These are phyloP conservation scores for Clarias gariepinus DNA, from an alignment of 2,113 vertebrate genomes.

Conservation along the genomic window DNA sequence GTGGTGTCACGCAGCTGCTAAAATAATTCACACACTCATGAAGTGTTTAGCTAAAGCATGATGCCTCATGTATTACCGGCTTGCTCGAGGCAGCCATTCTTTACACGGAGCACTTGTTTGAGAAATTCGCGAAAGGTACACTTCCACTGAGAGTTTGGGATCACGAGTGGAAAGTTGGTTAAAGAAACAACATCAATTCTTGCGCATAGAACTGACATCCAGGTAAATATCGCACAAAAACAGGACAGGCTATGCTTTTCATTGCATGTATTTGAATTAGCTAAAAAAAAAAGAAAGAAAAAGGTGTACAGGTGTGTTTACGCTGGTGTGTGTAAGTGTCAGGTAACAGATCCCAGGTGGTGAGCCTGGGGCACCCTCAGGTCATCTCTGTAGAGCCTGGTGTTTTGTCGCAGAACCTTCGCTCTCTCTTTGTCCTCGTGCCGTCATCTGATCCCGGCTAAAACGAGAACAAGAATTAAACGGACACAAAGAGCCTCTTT, in stretches of 20 bases:
- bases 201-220: neutral
- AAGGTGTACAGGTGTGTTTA: slow-evolving; percentile 11
- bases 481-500: slow-evolving; percentile 65
- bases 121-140: neutral
- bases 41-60: slow-evolving; percentile 28
- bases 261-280: neutral
- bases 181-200: slow-evolving; percentile 21
- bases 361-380: slow-evolving; percentile 60
- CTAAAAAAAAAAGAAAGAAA: neutral
- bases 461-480: slow-evolving; percentile 53
- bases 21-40: slow-evolving; percentile 36
- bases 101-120: slow-evolving; percentile 28
- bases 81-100: slow-evolving; percentile 15
- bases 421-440: slow-evolving; percentile 55
- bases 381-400: slow-evolving; percentile 59
- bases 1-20: slow-evolving; percentile 33
- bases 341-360: slow-evolving; percentile 74
- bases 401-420: slow-evolving; percentile 36
- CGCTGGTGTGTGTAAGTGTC: slow-evolving; percentile 35
- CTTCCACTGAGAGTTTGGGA: neutral
- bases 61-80: slow-evolving; percentile 34
- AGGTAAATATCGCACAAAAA: neutral
- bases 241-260: neutral
- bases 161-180: neutral
- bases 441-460: slow-evolving; percentile 65